phyloP scores from a whole-genome alignment of 2,113 vertebrate species.

The Pelmatolapia mariae region DNA sequence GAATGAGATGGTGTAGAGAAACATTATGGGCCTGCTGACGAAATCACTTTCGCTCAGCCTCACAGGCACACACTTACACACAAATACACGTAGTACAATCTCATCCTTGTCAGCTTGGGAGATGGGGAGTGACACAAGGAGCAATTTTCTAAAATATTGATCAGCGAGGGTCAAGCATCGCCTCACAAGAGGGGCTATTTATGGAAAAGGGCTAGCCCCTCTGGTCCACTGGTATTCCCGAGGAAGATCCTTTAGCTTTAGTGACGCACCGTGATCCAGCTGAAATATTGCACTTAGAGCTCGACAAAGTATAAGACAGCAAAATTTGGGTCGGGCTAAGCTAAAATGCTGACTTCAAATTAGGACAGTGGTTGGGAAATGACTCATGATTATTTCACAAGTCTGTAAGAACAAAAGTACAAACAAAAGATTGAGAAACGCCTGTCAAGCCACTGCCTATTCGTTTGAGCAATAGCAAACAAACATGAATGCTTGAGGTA shows the following conservation, averaged over 20 bases:
- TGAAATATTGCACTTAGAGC: slow-evolving; percentile 6
- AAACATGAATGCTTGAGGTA: neutral
- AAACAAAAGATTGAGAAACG: neutral
- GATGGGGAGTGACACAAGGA: slow-evolving; percentile 62
- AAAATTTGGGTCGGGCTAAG: neutral
- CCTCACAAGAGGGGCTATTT: slow-evolving; percentile 55
- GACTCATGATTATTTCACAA: neutral
- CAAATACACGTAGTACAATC: slow-evolving; percentile 16
- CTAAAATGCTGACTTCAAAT: neutral
- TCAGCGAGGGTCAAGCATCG: slow-evolving; percentile 68
- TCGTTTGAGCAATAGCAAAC: neutral
- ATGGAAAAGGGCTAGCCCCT: slow-evolving; percentile 36
- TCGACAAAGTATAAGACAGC: neutral
- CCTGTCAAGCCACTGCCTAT: neutral
- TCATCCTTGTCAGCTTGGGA: slow-evolving; percentile 34
- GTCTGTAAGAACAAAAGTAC: neutral
- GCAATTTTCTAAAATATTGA: slow-evolving; percentile 76
- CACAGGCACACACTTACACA: neutral
- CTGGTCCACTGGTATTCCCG: neutral
- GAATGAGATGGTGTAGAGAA: slow-evolving; percentile 35
- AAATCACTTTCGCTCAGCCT: slow-evolving; percentile 56
- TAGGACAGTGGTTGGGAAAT: neutral
- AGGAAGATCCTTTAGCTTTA: neutral
- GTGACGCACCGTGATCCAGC: neutral
- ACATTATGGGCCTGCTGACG: slow-evolving; percentile 42